Evolutionary conservation across 2,113 vertebrate genomes (phyloP), one percentile per base, ranked within the genome.

Genomic region (Bufo gargarizans): DNA sequence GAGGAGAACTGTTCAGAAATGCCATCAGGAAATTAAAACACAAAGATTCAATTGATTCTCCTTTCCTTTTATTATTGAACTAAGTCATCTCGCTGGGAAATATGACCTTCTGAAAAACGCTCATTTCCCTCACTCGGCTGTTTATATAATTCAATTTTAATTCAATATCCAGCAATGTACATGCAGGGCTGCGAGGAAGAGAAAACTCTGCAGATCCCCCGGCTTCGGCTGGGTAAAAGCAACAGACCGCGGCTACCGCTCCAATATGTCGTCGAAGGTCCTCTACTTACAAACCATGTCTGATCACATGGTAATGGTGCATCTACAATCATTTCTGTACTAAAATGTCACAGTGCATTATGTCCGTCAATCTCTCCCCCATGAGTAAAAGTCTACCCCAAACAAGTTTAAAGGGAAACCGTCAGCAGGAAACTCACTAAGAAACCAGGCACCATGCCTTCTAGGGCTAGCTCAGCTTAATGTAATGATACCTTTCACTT

Each of bases 11-110:
- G n/a, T 87, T 6, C 63, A 80, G 20, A 55, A 81, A 87, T 72
- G 86, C 86, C 86, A 82, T 69, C 86, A 87, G 86, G 86, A 87
- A 81, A 87, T 87, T 72, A 87, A 87, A 82, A 72, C 77, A 72
- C 77, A 87, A 72, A 87, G 61, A 87, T 81, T 69, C 79, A 88
- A 82, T 88, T 88, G 86, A 82, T 82, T 88, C 79, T 88, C 53
- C 17, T 61, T 82, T 63, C 69, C 69, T 83, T 74, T 77, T 88
- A 88, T 88, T 83, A 88, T 76, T 81, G 50, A 81, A 77, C 43
- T 17, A 61, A 83, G 53, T 47, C 65, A 20, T 76, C 20, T 88
- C 72, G 47, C 72, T 76, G 72, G 72, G 72, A 76, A 76, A 76
- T 76, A 8, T 76, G 79, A 82, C 86, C 79, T 88, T 88, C 86